phyloP scores from a whole-genome alignment of 1,140 invertebrate genomes.

The Coptotermes formosanus region DNA sequence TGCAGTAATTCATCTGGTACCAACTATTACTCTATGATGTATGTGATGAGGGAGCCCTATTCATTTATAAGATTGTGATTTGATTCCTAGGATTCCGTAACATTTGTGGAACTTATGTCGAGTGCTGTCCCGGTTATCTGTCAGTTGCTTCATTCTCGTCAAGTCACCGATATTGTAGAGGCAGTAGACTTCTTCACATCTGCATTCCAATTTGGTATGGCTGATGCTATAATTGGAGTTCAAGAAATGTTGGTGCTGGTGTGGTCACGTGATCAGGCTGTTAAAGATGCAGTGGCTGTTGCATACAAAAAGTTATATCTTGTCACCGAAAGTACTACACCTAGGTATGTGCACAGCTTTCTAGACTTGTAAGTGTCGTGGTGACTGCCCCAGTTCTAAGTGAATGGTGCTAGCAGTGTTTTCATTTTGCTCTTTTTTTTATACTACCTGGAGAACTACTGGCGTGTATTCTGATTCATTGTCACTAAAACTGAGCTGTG shows the following conservation, averaged over 20 bases:
- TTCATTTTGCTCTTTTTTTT: too few species aligned
- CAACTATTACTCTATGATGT: too few species aligned
- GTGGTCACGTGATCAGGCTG: slow-evolving; percentile 64
- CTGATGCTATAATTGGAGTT: slow-evolving; percentile 67
- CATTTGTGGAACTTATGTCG: slow-evolving; percentile 43
- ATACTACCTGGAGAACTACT: too few species aligned
- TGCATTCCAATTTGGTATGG: slow-evolving; percentile 74
- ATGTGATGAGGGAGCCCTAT: too few species aligned
- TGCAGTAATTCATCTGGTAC: too few species aligned
- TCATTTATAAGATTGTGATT: too few species aligned
- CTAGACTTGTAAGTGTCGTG: too few species aligned
- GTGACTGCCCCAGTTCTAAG: too few species aligned
- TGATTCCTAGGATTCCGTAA: background rate
- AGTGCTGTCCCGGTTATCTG: slow-evolving; percentile 68
- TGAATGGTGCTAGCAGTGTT: too few species aligned
- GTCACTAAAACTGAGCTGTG: too few species aligned
- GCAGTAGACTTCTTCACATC: slow-evolving; percentile 81
- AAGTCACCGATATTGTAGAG: slow-evolving; percentile 75
- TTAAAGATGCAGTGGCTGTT: slow-evolving; percentile 59
- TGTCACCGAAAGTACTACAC: background rate
- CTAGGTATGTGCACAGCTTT: background rate
- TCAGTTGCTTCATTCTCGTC: slow-evolving; percentile 70
- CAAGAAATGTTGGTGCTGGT: slow-evolving; percentile 74
- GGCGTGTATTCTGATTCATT: too few species aligned
- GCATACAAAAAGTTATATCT: slow-evolving; percentile 68